phyloP scores from a whole-genome alignment of 1,140 invertebrate genomes.

The Drosophila ogumai region DNA sequence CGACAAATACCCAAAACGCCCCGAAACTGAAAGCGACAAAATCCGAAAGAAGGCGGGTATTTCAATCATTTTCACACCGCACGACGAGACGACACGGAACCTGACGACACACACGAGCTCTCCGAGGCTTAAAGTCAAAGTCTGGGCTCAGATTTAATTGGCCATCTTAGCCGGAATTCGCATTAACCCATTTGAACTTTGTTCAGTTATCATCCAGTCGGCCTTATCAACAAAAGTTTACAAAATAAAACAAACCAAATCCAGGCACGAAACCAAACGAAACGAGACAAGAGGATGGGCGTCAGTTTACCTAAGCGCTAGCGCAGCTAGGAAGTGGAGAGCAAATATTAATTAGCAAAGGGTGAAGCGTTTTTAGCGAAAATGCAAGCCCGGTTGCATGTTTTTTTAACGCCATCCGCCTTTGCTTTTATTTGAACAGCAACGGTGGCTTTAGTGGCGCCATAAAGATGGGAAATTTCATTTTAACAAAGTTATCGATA shows the following conservation, averaged over 20 bases:
- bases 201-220: conserved; percentile 16
- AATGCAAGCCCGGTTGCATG: conserved; percentile 16
- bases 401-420: conserved; percentile 4
- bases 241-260: conserved; percentile 12
- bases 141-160: conserved; percentile 41
- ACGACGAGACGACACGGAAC: conserved; percentile 32
- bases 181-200: conserved; percentile 53
- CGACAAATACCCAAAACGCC: conserved; percentile 25
- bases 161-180: conserved; percentile 33
- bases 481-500: not conserved
- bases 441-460: conserved; percentile 3
- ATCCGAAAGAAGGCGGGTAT: conserved; percentile 52
- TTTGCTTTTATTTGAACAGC: conserved; percentile 35
- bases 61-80: conserved; percentile 75
- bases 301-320: conserved; percentile 37
- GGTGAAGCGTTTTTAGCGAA: conserved; percentile 30
- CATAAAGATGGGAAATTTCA: not conserved
- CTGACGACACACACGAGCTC: conserved; percentile 36
- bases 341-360: conserved; percentile 59
- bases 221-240: conserved; percentile 34
- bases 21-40: conserved; percentile 31
- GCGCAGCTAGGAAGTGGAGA: conserved; percentile 53
- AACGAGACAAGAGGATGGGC: not conserved
- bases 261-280: conserved; percentile 5
- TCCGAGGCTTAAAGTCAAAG: conserved; percentile 33